These are phyloP conservation scores for Leucoma salicis DNA, from an alignment of 2,888 invertebrate genomes.

Conservation along the genomic window DNA sequence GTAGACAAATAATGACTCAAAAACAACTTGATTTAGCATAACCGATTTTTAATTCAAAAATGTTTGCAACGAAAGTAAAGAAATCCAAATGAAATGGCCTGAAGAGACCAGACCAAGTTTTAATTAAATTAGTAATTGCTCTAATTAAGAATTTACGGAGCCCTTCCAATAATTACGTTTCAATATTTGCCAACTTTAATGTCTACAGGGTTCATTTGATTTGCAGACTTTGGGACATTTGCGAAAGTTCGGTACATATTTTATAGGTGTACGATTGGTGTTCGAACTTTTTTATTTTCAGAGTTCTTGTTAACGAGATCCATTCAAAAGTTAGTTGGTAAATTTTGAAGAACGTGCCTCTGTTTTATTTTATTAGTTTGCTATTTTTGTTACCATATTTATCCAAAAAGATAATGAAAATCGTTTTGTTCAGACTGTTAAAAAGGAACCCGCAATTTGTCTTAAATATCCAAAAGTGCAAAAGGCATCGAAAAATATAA, in stretches of 20 bases:
- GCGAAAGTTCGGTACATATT: slow-evolving; percentile 6
- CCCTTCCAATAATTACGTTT: slow-evolving; percentile 24
- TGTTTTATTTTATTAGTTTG: not conserved
- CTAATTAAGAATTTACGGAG: slow-evolving; percentile 32
- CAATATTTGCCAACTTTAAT: slow-evolving; percentile 20
- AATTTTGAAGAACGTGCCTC: not conserved
- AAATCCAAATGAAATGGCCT: slow-evolving; percentile 15
- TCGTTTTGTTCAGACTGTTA: no score
- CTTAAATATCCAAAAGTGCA: no score
- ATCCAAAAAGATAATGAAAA: no score
- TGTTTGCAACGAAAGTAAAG: slow-evolving; percentile 14
- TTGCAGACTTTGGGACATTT: slow-evolving; percentile 3
- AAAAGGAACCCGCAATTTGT: no score
- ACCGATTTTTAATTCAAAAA: slow-evolving; percentile 18
- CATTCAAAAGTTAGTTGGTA: slow-evolving; percentile 4
- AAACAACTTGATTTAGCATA: not conserved
- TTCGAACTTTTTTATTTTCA: slow-evolving; percentile 7
- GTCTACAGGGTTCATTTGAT: slow-evolving; percentile 9
- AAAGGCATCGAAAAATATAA: no score
- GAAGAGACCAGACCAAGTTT: slow-evolving; percentile 25
- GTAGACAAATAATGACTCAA: no score
- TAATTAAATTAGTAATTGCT: slow-evolving; percentile 37
- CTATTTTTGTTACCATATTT: no score
- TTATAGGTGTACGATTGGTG: slow-evolving; percentile 10
- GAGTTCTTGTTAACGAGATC: slow-evolving; percentile 3